Base-by-base conservation (phyloP, 1,140 invertebrate species). In the Apis laboriosa region DNA sequence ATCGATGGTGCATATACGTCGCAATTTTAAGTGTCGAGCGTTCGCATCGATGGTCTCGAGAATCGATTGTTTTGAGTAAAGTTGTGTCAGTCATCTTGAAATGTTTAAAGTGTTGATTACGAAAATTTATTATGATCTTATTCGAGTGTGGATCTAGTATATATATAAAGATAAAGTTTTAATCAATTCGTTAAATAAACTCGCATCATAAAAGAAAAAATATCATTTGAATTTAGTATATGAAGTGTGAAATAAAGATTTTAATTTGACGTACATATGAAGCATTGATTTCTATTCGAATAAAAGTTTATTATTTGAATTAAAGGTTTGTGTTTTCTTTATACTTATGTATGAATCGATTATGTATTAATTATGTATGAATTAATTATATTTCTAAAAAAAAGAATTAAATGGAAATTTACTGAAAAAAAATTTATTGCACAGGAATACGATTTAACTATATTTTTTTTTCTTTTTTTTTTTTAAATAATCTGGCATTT, bases 1-100 rank as follows among this genome's bases (percentile, higher is more conserved):
- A 49, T 71, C 49, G 72, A 77, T 74, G 60, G 76, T 71, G 71
- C 56, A 55, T 9, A 12, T 61, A 77, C 51, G 60, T 34, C 61
- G 56, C 72, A 55, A 60, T 49, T 56, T 66, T n/a, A 43, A 15
- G 11, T 43, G 49, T n/a, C 43, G 73, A 67, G 63, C 11, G 17
- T 43, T 58, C 79, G 34, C 34, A 67, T 67, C 43, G 73, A 76
- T 53, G 53, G 9, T 43, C 24, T 76, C 63, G 72, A 75, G 34
- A 28, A 58, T 81, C 73, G 24, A 76, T 53, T 55, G 24, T 21
- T 43, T 43, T 61, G 8, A 21, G 9, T 43, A 67, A 70, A 70
- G n/a, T 43, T 17, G 43, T 12, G n/a, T 34, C 24, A 58, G 55
- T 81, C 51, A 56, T 75, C 12, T 51, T 8, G 17, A 56, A 51